Percentiles rank a stretch among this genome's conserved stretches.
These are phyloP conservation scores for Plecotus auritus DNA, from an alignment of 2,113 vertebrate genomes.

Conservation along the genomic window DNA sequence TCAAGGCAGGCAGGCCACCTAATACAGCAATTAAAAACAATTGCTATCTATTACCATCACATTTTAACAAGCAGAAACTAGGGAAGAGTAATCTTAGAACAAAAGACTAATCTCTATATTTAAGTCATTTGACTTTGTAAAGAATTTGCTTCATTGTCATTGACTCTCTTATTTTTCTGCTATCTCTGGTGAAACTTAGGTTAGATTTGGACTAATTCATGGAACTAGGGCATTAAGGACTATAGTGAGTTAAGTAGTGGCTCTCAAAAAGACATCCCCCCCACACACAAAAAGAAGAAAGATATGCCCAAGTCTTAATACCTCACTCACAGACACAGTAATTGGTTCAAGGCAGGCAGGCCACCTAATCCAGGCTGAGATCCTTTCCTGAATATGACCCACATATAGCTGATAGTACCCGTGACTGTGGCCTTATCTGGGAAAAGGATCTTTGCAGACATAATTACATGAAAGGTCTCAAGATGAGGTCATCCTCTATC, in stretches of 20 bases:
- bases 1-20: neutral
- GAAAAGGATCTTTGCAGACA: neutral
- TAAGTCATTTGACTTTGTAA: conserved; percentile 7
- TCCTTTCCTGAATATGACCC: too few relatives aligned
- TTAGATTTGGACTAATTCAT: neutral
- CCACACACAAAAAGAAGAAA: neutral
- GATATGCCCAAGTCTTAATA: neutral
- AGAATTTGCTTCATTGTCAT: neutral
- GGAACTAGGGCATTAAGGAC: neutral
- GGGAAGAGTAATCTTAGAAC: neutral
- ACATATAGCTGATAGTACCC: neutral
- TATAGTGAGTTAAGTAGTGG: neutral
- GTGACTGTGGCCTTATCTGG: neutral
- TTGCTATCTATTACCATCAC: neutral
- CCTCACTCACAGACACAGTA: neutral
- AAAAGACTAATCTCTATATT: neutral
- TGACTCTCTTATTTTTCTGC: neutral
- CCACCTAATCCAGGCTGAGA: neutral
- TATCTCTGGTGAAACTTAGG: neutral
- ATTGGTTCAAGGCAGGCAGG: neutral
- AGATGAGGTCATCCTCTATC: neutral
- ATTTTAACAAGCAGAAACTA: neutral
- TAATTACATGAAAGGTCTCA: neutral
- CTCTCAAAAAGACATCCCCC: neutral
- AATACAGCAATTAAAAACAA: neutral